Evolutionary conservation across 2,797 vertebrate species (phyloP).

Genomic region (Odontamblyopus rebecca): DNA sequence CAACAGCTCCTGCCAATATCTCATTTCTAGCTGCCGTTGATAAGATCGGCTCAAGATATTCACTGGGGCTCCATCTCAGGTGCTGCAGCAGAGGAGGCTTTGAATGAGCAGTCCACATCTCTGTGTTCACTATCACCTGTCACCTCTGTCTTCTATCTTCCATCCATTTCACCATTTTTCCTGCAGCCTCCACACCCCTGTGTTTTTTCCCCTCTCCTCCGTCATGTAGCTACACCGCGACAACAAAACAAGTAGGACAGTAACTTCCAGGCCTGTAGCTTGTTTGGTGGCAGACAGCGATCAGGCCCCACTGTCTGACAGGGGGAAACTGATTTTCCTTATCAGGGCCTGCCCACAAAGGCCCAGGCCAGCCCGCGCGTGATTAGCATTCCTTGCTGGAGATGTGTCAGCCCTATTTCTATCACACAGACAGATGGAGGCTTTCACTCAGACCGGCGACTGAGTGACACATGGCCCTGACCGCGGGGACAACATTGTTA

Average conservation of each 20-base stretch:
- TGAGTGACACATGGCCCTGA: slow-evolving; percentile 99
- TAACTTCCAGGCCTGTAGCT: slow-evolving; percentile 79
- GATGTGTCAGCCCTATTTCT: slow-evolving; percentile 92
- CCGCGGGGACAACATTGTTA: slow-evolving; percentile 99
- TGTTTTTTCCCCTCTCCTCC: slow-evolving; percentile 37
- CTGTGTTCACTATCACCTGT: slow-evolving; percentile 47
- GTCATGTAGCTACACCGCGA: slow-evolving; percentile 69
- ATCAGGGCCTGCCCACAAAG: slow-evolving; percentile 97
- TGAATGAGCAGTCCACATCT: slow-evolving; percentile 65
- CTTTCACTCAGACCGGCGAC: slow-evolving; percentile 94
- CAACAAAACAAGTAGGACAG: slow-evolving; percentile 85
- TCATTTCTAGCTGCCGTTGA: slow-evolving; percentile 91
- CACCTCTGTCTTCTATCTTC: slow-evolving; percentile 45
- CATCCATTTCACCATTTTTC: slow-evolving; percentile 20
- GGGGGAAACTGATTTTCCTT: slow-evolving; percentile 93
- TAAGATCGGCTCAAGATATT: slow-evolving; percentile 96
- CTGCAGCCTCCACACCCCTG: slow-evolving; percentile 22
- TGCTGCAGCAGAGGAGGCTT: slow-evolving; percentile 73
- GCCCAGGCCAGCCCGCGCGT: slow-evolving; percentile 85
- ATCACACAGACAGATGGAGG: slow-evolving; percentile 98
- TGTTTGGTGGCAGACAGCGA: slow-evolving; percentile 83
- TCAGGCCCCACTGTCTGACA: slow-evolving; percentile 84
- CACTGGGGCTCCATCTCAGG: slow-evolving; percentile 86
- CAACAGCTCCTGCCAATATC: slow-evolving; percentile 95
- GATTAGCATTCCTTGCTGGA: slow-evolving; percentile 96